Percentiles rank a stretch among this genome's conserved stretches.
Evolutionary conservation across 1,140 invertebrate genomes (phyloP).

Genomic region (Drosophila tropicalis): DNA sequence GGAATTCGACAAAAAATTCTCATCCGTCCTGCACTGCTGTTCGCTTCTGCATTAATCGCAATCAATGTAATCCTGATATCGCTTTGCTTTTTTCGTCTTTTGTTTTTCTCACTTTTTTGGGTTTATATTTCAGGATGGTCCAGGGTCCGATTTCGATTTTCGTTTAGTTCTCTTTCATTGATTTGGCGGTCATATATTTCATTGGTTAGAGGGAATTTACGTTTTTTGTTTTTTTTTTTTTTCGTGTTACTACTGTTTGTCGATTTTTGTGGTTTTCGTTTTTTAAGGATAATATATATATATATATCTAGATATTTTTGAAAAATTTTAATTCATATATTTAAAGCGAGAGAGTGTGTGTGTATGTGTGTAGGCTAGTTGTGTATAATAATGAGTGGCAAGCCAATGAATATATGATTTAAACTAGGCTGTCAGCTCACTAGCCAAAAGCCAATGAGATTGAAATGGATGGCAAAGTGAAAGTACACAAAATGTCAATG

Average conservation of each 20-base stretch:
- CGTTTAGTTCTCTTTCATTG: slow-evolving; percentile 5
- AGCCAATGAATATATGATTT: slow-evolving; percentile 7
- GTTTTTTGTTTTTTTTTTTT: neutral
- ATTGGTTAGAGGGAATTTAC: neutral
- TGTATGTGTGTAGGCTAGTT: slow-evolving; percentile 5
- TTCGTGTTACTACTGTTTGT: neutral
- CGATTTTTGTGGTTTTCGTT: neutral
- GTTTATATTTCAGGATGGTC: neutral
- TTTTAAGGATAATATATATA: neutral
- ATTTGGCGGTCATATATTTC: neutral
- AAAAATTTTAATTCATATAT: slow-evolving; percentile 6
- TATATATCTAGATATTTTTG: neutral
- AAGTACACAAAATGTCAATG: too few species aligned
- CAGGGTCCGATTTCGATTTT: neutral
- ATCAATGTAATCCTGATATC: neutral
- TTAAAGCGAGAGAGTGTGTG: slow-evolving; percentile 9
- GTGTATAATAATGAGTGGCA: neutral
- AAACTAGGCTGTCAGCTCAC: neutral
- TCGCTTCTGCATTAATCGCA: neutral
- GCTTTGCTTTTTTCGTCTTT: too few species aligned
- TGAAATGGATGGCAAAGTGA: neutral
- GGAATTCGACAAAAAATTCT: slow-evolving; percentile 1
- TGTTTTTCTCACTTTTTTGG: neutral
- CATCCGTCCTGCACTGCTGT: slow-evolving; percentile 1
- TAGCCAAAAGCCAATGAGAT: neutral